Evolutionary conservation across 1,140 invertebrate species (phyloP).

Genomic region (Drosophila orosa): DNA sequence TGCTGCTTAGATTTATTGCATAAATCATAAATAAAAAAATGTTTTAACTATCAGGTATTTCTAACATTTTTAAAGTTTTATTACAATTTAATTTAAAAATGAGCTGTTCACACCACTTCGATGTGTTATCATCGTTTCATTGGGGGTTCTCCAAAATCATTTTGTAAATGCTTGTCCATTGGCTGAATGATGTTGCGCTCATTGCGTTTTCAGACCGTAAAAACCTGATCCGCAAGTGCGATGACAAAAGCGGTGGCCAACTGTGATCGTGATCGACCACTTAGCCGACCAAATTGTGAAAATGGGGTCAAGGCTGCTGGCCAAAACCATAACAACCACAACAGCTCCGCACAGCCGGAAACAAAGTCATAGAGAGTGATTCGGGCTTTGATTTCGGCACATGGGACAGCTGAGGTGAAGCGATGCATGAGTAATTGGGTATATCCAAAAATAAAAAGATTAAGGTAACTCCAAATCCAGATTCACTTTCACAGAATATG

Average conservation of each 20-base stretch:
- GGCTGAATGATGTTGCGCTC: conserved; percentile 14
- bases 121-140: not conserved
- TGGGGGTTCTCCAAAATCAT: not conserved
- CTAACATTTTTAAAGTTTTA: not conserved
- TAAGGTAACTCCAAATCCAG: not conserved
- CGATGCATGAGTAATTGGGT: conserved; percentile 45
- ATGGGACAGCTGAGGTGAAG: conserved; percentile 10
- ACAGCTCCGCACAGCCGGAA: conserved; percentile 24
- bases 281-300: conserved; percentile 43
- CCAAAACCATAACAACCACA: conserved; percentile 37
- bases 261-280: conserved; percentile 64
- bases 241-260: conserved; percentile 34
- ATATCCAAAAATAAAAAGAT: conserved; percentile 5
- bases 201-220: conserved; percentile 35
- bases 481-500: conserved; percentile 2
- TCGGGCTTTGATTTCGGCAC: too few relatives aligned
- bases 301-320: conserved; percentile 75
- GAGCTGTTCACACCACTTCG: not conserved
- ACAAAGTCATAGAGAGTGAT: not conserved
- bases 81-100: not conserved
- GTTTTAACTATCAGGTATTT: too few relatives aligned
- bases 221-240: conserved; percentile 47
- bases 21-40: too few relatives aligned
- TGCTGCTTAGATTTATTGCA: not conserved
- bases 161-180: conserved; percentile 1